Base-by-base conservation (phyloP, 2,888 invertebrate species). In the Terebella lapidaria region DNA sequence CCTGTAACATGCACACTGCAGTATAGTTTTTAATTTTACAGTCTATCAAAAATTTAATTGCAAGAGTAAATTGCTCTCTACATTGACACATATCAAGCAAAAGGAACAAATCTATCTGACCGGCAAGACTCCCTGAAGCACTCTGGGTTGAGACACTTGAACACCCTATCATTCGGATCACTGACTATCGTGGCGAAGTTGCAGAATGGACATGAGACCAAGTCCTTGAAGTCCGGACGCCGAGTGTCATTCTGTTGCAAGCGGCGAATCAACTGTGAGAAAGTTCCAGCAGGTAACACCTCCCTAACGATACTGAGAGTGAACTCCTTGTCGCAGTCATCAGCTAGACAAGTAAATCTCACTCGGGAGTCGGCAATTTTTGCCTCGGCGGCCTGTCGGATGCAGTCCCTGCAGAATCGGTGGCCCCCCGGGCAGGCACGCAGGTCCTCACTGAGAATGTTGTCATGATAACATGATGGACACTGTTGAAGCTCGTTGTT, bases 81-180 rank as follows among this genome's bases (percentile, higher is more conserved):
- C n/a, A n/a, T n/a, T n/a, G n/a, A n/a, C n/a, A n/a, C n/a, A n/a
- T n/a, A n/a, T n/a, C n/a, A n/a, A n/a, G n/a, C n/a, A n/a, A n/a
- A n/a, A n/a, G n/a, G n/a, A n/a, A n/a, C n/a, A n/a, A n/a, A n/a
- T n/a, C n/a, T 15, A 10, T 3, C 18, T 29, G 10, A 76, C 77
- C 85, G 78, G 74, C 86, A 86, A 1, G 84, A 83, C 68, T 85
- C 84, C 69, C 83, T 84, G 75, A 84, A 81, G 67, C 86, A 86
- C 27, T 84, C 84, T 0, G 83, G 81, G 74, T 86, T 85, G 20
- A 83, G 74, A 68, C 86, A 86, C 28, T 76, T 78, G 68, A 86
- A 85, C 1, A 85, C 75, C 65, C 74, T 77, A 60, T 81, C 79
- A 35, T 75, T 68, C 20, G 69, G 70, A 61, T 80, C 70, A 0